phyloP scores from a whole-genome alignment of 2,113 vertebrate species.

The Aspidoscelis tigris region DNA sequence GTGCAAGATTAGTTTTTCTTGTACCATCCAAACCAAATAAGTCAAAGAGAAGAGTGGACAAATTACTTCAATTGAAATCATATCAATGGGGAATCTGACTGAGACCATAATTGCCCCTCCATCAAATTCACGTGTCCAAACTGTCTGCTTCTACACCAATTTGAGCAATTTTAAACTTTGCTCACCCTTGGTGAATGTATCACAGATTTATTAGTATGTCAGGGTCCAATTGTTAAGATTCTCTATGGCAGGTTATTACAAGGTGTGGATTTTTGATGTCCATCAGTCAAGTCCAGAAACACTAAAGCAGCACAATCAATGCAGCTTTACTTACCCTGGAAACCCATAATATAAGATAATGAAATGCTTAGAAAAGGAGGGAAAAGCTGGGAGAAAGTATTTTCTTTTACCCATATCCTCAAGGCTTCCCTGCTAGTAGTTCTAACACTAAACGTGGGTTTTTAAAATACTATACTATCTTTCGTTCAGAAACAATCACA shows the following conservation, averaged over 20 bases:
- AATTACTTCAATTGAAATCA: conserved; percentile 73
- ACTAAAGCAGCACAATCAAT: conserved; percentile 64
- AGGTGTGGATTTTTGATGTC: conserved; percentile 64
- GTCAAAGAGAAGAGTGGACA: conserved; percentile 59
- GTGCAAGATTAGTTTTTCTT: conserved; percentile 51
- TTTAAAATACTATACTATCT: conserved; percentile 1
- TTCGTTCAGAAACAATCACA: conserved; percentile 2
- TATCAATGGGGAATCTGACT: conserved; percentile 65
- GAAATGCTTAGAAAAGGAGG: background rate
- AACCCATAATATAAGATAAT: conserved; percentile 59
- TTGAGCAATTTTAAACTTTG: conserved; percentile 75
- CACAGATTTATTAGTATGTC: conserved; percentile 64
- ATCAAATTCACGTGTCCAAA: conserved; percentile 58
- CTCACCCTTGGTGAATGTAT: conserved; percentile 53
- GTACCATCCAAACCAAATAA: conserved; percentile 55
- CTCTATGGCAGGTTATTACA: conserved; percentile 62
- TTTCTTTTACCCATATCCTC: conserved; percentile 18
- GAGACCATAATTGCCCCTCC: conserved; percentile 62
- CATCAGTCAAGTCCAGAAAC: conserved; percentile 46
- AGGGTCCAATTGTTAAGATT: conserved; percentile 64
- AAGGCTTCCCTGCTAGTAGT: background rate
- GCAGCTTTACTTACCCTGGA: conserved; percentile 52
- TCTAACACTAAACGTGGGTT: conserved; percentile 15
- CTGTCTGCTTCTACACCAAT: conserved; percentile 69
- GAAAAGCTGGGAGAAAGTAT: conserved; percentile 24